Base-by-base conservation (phyloP, 2,888 invertebrate genomes). In the Adelognathus sp. region DNA sequence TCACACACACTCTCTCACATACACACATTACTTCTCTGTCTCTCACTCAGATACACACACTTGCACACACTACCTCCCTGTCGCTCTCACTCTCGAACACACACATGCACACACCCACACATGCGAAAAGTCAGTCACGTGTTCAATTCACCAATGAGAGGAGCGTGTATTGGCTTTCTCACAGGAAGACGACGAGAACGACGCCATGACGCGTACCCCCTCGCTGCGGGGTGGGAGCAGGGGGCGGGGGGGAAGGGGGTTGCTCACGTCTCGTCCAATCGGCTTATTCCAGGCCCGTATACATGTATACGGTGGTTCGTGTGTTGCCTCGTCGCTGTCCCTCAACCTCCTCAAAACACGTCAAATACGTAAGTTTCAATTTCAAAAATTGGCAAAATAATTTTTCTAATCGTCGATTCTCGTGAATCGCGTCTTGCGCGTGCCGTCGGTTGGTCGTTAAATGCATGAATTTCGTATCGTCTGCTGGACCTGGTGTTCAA, bases 401-500 rank as follows among this genome's bases (percentile, higher is more conserved):
- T 63, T 64, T 70, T 67, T n/a, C n/a, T 79, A 80, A 82, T 77
- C 9, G 2, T 21, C n/a, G 16, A 41, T 44, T 14, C 7, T 58
- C 36, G 56, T 69, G 29, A 58, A 69, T 54, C 29, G 44, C 21
- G 44, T 36, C 61, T 61, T 69, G 16, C 60, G 54, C 41, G 33
- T n/a, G 56, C 56, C 27, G 58, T 44, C 31, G 54, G 69, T 56
- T 14, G 21, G 56, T 72, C 50, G 72, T 46, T 56, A 79, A 71
- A 52, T 63, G 21, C 41, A 50, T 72, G 83, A 88, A 87, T 81
- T 84, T 83, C 80, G 82, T 81, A 90, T 91, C 90, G 90, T 91
- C 90, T 90, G 90, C 89, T 90, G n/a, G n/a, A n/a, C n/a, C n/a
- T 84, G 87, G 87, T 84, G 81, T 86, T 85, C 85, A 88, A 81